Base-by-base conservation (phyloP, 2,888 invertebrate species). In the Limulus polyphemus region DNA sequence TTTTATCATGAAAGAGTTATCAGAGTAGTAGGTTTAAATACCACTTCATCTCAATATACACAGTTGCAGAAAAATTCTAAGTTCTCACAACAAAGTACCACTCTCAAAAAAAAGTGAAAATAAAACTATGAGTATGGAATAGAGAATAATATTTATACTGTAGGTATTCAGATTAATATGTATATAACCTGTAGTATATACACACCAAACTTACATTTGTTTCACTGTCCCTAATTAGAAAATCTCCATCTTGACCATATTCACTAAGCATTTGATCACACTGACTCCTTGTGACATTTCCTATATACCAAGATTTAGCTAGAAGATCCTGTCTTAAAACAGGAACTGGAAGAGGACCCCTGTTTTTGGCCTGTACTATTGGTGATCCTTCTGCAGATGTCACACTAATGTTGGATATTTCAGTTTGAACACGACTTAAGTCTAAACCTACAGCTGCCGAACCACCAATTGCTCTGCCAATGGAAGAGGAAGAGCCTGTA, bases 161-260 rank as follows among this genome's bases (percentile, higher is more conserved):
- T 32, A 32, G 32, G 7, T 32, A 32, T 32, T 32, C 32, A 32
- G 32, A 32, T 32, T 32, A 32, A 32, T 32, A 32, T 32, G 7
- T 1, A 7, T 32, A 32, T 5, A 32, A 32, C 32, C 32, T 32
- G 32, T 7, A 32, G 32, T 32, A 32, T 32, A 54, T 54, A 49
- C 13, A 56, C 9, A 46, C 1, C 14, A n/a, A 50, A 82, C 88
- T 86, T 78, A 97, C 98, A 80, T 97, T 98, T 73, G 98, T 97
- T 83, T 99, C 99, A 76, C 94, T 95, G 80, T 98, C 98, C 71
- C 99, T 82, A 73, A 99, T 94, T 75, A 99, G 85, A 82, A 94
- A 99, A 80, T 99, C 98, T 11, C 99, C 99, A 79, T 98, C 93
- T 75, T 90, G 88, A 16, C 94, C 99, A 77, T 90, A 88, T 76